Conservation (phyloP, 23 tunicate species). For the Aplidium turbinatum region DNA sequence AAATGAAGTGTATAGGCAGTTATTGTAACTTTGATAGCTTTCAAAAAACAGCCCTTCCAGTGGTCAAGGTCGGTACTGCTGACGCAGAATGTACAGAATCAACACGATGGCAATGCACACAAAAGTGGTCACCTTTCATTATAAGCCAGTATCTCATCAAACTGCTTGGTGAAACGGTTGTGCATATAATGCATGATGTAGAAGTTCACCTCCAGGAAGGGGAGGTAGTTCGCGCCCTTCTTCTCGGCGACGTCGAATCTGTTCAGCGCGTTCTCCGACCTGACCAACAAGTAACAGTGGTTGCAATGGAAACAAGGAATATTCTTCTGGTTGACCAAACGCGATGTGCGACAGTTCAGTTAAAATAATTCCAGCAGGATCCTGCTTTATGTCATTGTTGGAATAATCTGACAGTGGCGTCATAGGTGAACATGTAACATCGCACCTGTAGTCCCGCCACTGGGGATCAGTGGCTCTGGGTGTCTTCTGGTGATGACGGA, state of each 20-base stretch:
- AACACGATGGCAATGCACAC: neutral
- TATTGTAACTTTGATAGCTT: neutral
- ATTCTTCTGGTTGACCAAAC: no score
- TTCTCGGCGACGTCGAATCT: conserved; percentile 8
- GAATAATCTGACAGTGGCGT: neutral
- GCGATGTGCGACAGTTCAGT: no score
- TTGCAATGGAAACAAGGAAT: neutral
- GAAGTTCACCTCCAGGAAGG: conserved; percentile 43
- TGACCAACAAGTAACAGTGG: neutral
- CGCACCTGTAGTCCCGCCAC: conserved; percentile 55
- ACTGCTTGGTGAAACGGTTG: conserved; percentile 28
- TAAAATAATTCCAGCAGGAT: no score
- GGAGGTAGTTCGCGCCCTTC: conserved; percentile 57
- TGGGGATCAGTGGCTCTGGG: conserved; percentile 24
- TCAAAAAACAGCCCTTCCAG: no score
- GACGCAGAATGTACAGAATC: no score
- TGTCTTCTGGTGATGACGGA: conserved; percentile 27
- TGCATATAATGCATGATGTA: conserved; percentile 52
- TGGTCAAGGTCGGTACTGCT: no score
- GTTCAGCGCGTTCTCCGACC: conserved; percentile 44
- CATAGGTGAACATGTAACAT: no score
- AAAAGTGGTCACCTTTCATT: conserved; percentile 24
- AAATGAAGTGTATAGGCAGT: no score
- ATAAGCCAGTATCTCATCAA: conserved; percentile 54
- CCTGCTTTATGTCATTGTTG: no score